phyloP scores from a whole-genome alignment of 53 echinoderm and acorn worm species.

The Holothuria scabra region DNA sequence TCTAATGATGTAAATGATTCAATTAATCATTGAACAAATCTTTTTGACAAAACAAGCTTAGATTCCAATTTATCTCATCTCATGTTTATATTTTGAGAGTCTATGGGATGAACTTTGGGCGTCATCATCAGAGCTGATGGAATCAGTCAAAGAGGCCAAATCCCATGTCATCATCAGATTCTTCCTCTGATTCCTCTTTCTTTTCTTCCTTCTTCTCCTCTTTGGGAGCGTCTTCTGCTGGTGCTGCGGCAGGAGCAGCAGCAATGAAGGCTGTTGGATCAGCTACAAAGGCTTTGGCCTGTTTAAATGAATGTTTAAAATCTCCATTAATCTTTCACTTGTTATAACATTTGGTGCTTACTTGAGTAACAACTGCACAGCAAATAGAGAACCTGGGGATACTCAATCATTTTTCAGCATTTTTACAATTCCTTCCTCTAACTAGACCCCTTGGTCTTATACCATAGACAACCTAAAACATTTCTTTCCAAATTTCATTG shows the following conservation, averaged over 20 bases:
- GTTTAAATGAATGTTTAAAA: neutral
- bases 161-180: constrained; percentile 97
- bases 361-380: neutral
- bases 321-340: neutral
- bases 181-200: constrained; percentile 77
- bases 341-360: neutral
- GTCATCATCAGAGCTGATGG: neutral
- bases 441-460: too few relatives aligned
- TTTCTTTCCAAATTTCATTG: too few relatives aligned
- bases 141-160: constrained; percentile 96
- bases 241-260: constrained; percentile 70
- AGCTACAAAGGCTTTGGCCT: constrained; percentile 90
- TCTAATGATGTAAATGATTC: too few relatives aligned
- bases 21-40: too few relatives aligned
- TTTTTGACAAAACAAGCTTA: too few relatives aligned
- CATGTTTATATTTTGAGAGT: too few relatives aligned
- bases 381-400: neutral
- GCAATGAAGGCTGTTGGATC: constrained; percentile 92
- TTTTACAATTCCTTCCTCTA: too few relatives aligned
- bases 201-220: constrained; percentile 57
- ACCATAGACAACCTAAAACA: too few relatives aligned
- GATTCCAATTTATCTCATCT: too few relatives aligned
- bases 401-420: neutral
- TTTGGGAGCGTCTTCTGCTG: constrained; percentile 42
- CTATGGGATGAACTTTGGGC: too few relatives aligned